A percentile compares a stretch with the other conserved stretches of the same genome.
These are phyloP conservation scores for Aphaenogaster rudis DNA, from an alignment of 1,140 invertebrate genomes.

Conservation along the genomic window DNA sequence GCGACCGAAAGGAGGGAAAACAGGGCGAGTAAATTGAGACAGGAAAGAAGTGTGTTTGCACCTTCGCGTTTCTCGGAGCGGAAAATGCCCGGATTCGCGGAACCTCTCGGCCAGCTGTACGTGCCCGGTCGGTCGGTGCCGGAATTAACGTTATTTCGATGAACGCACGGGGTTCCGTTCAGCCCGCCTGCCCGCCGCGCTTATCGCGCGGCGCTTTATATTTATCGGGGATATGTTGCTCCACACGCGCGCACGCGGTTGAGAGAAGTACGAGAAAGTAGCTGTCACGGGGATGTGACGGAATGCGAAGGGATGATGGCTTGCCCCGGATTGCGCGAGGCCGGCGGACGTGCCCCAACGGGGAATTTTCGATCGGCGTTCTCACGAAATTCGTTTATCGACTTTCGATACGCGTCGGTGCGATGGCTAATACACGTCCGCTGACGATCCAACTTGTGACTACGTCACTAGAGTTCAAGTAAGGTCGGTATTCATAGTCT, in stretches of 20 bases:
- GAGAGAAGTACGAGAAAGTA: background rate
- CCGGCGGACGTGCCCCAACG: background rate
- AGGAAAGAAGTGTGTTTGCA: slow-evolving; percentile 42
- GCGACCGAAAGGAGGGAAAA: background rate
- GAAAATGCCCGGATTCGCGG: slow-evolving; percentile 21
- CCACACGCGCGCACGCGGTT: slow-evolving; percentile 10
- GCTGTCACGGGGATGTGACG: background rate
- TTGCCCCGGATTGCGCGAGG: background rate
- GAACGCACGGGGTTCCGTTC: slow-evolving; percentile 10
- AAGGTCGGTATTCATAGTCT: too few species aligned
- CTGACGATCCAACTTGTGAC: too few species aligned
- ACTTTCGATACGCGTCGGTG: slow-evolving; percentile 23
- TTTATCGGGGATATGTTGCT: slow-evolving; percentile 48
- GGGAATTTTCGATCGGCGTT: slow-evolving; percentile 23
- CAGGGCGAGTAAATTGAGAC: slow-evolving; percentile 26
- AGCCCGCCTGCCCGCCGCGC: background rate
- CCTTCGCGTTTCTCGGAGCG: slow-evolving; percentile 22
- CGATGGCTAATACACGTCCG: background rate
- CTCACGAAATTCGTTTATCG: slow-evolving; percentile 54
- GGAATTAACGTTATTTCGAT: slow-evolving; percentile 73
- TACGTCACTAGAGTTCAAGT: too few species aligned
- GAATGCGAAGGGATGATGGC: background rate
- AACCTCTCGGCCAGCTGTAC: slow-evolving; percentile 5
- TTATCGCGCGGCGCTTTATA: slow-evolving; percentile 42
- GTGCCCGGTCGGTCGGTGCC: slow-evolving; percentile 53